Evolutionary conservation across 92 coral and sea anemone genomes (phyloP), one percentile per base, ranked within the genome.

Genomic region (Porites divaricata): DNA sequence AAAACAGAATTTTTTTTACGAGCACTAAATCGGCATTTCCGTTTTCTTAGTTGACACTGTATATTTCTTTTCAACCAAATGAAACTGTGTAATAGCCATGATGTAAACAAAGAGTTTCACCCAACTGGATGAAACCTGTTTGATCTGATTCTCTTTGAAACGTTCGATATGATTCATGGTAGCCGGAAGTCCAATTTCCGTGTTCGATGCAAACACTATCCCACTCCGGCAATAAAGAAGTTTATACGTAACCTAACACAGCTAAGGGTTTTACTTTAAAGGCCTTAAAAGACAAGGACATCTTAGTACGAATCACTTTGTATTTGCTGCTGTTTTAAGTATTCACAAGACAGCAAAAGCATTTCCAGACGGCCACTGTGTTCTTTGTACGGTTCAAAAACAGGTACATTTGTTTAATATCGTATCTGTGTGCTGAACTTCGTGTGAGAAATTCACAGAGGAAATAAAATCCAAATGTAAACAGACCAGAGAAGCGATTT

Each of bases 391-490:
- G 2, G 59, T 11, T 16, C 28, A 53, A 35, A 25, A 21, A 10
- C 77, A 21, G 25, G 63, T 20, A 8, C 22, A 49, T 71, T 71
- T 41, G 59, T 52, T 71, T 15, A 71, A 48, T 71, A 16, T 70
- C 19, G 75, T 22, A 15, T 16, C 76, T 9, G 50, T 54, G 76
- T 51, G 62, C 9, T 21, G 10, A 45, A 54, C 21, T 54, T 49
- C 62, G 11, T 26, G 76, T 48, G 56, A 70, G 51, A 35, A 81
- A 63, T 72, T 82, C 63, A 72, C 70, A 72, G 59, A 75, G 86
- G 86, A 82, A 72, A 74, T 73, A 72, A 75, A 82, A 45, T 53
- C 72, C 72, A 73, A 82, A 50, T 80, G 85, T 80, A 80, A 80
- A 73, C 69, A 72, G 86, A 51, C 79, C 17, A 75, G 50, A 58